Percentiles rank a stretch among this genome's conserved stretches.
Conservation (phyloP, 2,888 invertebrate genomes). For the Heliconius aoede region DNA sequence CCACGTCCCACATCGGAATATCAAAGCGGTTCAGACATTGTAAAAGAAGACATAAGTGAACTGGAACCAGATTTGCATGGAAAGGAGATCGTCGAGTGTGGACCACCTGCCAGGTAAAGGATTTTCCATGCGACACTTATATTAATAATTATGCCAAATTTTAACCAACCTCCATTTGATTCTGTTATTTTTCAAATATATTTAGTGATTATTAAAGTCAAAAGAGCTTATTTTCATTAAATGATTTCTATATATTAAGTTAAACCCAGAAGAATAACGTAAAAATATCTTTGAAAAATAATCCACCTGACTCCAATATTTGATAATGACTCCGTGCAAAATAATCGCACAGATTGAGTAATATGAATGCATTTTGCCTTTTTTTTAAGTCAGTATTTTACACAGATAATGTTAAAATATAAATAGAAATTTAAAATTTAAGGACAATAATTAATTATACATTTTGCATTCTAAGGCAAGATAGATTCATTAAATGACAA, state of each 20-base stretch:
- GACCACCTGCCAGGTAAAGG: constrained; percentile 86
- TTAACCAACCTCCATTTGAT: background rate
- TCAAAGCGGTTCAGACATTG: constrained; percentile 81
- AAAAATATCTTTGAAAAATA: constrained; percentile 14
- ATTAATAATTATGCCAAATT: background rate
- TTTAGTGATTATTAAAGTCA: background rate
- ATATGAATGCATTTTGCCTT: constrained; percentile 29
- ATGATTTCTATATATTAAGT: background rate
- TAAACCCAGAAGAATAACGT: background rate
- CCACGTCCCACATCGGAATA: constrained; percentile 77
- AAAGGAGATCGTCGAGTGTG: constrained; percentile 79
- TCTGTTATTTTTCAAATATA: constrained; percentile 4
- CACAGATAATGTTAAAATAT: background rate
- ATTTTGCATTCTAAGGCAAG: constrained; percentile 23
- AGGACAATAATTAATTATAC: background rate
- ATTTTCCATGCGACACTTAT: constrained; percentile 42
- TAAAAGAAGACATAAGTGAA: constrained; percentile 84
- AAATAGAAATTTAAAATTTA: background rate
- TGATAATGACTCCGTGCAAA: background rate
- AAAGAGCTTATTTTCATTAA: too few species aligned
- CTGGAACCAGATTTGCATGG: constrained; percentile 79
- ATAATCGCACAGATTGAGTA: background rate
- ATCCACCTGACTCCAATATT: background rate
- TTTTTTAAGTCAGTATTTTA: background rate
- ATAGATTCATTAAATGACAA: constrained; percentile 21